Evolutionary conservation across 2,797 vertebrate genomes (phyloP).

Genomic region (Lindbergichthys nudifrons): DNA sequence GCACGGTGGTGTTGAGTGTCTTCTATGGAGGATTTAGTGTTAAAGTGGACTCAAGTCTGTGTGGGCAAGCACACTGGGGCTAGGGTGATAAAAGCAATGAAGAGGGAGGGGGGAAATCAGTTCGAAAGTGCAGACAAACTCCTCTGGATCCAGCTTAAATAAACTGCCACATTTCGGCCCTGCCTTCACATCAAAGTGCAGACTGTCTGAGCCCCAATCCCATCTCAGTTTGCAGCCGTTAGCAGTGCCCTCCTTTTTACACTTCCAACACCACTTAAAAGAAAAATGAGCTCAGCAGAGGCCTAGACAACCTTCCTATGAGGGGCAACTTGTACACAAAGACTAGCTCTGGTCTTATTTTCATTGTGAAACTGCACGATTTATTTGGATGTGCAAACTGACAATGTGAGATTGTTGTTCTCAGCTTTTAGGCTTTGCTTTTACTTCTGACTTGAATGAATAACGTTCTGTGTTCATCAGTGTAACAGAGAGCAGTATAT

Average conservation of each 20-base stretch:
- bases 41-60: constrained; percentile 73
- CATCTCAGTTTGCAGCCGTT: constrained; percentile 71
- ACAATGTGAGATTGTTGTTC: constrained; percentile 33
- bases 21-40: constrained; percentile 80
- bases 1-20: constrained; percentile 63
- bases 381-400: constrained; percentile 39
- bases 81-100: constrained; percentile 70
- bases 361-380: constrained; percentile 20
- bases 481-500: constrained; percentile 47
- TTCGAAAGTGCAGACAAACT: constrained; percentile 93
- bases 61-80: constrained; percentile 62
- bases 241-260: constrained; percentile 45
- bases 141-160: constrained; percentile 89
- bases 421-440: constrained; percentile 26
- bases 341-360: constrained; percentile 19
- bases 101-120: constrained; percentile 65
- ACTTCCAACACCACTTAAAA: constrained; percentile 34
- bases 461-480: constrained; percentile 44
- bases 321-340: constrained; percentile 18
- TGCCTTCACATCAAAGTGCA: constrained; percentile 75
- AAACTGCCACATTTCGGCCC: constrained; percentile 76
- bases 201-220: constrained; percentile 72
- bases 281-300: constrained; percentile 35
- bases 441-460: constrained; percentile 29
- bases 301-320: constrained; percentile 21